Base-by-base conservation (phyloP, 2,888 invertebrate species). In the Drosophila macrospina region DNA sequence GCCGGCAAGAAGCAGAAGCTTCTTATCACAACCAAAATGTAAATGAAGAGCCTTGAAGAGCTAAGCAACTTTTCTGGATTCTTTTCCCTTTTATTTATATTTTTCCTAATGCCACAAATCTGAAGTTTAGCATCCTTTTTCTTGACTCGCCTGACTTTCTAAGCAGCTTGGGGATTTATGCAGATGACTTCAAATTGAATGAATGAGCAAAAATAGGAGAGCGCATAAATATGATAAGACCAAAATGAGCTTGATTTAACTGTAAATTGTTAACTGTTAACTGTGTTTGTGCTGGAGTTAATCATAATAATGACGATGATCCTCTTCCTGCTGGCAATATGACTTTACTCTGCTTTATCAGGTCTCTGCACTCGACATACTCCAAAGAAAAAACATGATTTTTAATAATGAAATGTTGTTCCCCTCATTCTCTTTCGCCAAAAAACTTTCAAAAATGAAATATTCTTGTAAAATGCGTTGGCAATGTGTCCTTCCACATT, bases 381-480 rank as follows among this genome's bases (percentile, higher is more conserved):
- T 70, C 54, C 34, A 50, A 37, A 16, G 8, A 2, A 50, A 65
- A 74, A 78, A 66, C 59, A 77, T 69, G 69, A 64, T 73, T 76
- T 72, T 59, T 77, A 79, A 82, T 85, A 85, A 82, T 77, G 82
- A 79, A 85, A 81, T 77, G 74, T 67, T 8, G n/a, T 7, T 1
- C 10, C 0, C 2, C 5, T 10, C 15, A 11, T 4, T n/a, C 2
- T 15, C 39, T 39, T n/a, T 4, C 5, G 11, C 16, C 0, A 4
- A 13, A 78, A 79, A 69, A 54, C 66, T 72, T 72, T 59, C 66
- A 74, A 37, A 67, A 52, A 73, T 47, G 68, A 52, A 56, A 66
- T 77, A 69, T 79, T 83, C 70, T 77, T 85, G 65, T 54, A 62
- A 60, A 77, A 65, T 66, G 44, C 36, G 59, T 50, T 57, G 44